These are phyloP conservation scores for Blastomussa wellsi DNA, from an alignment of 92 coral and sea anemone species.

Conservation along the genomic window DNA sequence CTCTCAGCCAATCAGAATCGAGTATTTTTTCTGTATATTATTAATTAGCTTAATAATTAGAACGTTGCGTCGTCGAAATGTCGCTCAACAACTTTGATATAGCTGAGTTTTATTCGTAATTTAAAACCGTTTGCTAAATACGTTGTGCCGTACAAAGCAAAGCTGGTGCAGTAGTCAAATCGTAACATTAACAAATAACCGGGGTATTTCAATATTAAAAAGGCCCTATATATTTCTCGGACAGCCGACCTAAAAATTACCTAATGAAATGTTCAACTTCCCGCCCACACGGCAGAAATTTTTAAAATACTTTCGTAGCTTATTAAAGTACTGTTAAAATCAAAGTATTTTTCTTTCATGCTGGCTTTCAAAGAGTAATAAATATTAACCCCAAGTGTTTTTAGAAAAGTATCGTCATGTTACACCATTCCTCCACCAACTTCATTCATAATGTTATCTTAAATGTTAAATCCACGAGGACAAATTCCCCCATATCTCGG, in stretches of 20 bases:
- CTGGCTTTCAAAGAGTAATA: neutral
- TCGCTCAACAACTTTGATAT: too few species aligned
- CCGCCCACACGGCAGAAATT: neutral
- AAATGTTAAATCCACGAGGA: neutral
- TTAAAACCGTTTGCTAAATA: neutral
- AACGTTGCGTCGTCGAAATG: too few species aligned
- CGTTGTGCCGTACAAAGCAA: neutral
- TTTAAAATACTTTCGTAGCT: neutral
- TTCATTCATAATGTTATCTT: neutral
- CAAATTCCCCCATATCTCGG: neutral
- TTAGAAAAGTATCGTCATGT: neutral
- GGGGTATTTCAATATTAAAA: too few species aligned
- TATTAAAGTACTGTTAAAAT: neutral
- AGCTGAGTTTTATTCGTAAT: too few species aligned
- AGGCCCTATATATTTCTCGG: neutral
- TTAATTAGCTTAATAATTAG: too few species aligned
- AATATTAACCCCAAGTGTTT: neutral
- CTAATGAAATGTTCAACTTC: neutral
- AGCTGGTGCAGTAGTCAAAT: neutral
- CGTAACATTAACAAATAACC: neutral
- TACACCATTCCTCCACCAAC: neutral
- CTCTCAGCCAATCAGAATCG: too few species aligned
- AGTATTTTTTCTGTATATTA: too few species aligned
- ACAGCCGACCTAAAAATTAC: neutral
- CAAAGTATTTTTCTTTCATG: too few species aligned